Evolutionary conservation across 2,888 invertebrate species (phyloP).

Genomic region (Pollenia griseotomentosa): DNA sequence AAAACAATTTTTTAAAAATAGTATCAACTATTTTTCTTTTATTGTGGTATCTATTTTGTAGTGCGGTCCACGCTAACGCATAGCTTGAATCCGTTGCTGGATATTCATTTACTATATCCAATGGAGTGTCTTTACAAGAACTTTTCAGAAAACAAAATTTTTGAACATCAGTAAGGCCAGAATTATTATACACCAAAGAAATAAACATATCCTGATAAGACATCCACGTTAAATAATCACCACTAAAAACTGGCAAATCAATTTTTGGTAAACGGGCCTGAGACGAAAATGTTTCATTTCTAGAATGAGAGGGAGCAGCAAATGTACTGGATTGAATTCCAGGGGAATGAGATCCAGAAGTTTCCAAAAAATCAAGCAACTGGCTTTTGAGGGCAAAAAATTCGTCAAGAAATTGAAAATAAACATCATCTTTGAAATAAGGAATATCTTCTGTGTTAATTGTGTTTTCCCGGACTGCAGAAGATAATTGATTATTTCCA

Average conservation of each 20-base stretch:
- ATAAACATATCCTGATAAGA: no score
- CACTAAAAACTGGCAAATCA: no score
- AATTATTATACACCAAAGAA: no score
- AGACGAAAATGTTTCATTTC: no score
- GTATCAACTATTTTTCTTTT: slow-evolving; percentile 32
- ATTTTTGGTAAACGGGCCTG: no score
- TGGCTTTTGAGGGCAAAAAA: slow-evolving; percentile 22
- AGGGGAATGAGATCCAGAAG: not conserved
- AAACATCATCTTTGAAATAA: slow-evolving; percentile 8
- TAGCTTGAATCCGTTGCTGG: no score
- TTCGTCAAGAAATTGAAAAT: not conserved
- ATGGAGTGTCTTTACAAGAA: no score
- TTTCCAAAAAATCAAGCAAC: slow-evolving; percentile 8
- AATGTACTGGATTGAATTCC: not conserved
- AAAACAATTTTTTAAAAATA: slow-evolving; percentile 32
- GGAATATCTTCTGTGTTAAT: slow-evolving; percentile 2
- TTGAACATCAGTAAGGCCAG: no score
- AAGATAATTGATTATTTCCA: not conserved
- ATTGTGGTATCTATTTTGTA: slow-evolving; percentile 30
- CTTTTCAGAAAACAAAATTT: no score
- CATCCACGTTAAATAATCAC: no score
- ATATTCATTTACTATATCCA: no score
- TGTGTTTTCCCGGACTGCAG: not conserved
- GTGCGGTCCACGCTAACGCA: slow-evolving; percentile 21
- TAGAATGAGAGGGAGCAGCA: no score